These are phyloP conservation scores for Limanda limanda DNA, from an alignment of 2,113 vertebrate species.

Conservation along the genomic window DNA sequence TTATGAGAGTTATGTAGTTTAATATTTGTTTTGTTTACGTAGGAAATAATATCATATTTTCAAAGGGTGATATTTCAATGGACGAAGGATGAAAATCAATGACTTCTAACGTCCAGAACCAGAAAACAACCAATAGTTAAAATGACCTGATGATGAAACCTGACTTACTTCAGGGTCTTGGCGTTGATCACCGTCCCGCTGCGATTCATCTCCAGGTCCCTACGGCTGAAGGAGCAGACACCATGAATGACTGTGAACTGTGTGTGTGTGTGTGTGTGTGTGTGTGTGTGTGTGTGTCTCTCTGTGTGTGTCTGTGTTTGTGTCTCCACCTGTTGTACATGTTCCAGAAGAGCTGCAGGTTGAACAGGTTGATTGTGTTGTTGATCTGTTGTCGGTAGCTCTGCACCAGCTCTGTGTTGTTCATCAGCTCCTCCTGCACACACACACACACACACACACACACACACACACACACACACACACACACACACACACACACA, in stretches of 20 bases:
- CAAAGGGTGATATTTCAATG: too few relatives aligned
- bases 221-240: slow-evolving; percentile 82
- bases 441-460: background rate
- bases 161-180: slow-evolving; percentile 92
- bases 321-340: slow-evolving; percentile 94
- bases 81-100: too few relatives aligned
- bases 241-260: background rate
- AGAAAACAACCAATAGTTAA: too few relatives aligned
- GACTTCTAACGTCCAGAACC: too few relatives aligned
- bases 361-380: slow-evolving; percentile 94
- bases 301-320: slow-evolving; percentile 12
- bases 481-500: slow-evolving; percentile 13
- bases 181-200: slow-evolving; percentile 91
- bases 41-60: too few relatives aligned
- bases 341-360: slow-evolving; percentile 99
- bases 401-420: slow-evolving; percentile 95
- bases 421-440: slow-evolving; percentile 93
- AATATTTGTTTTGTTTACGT: too few relatives aligned
- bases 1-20: too few relatives aligned
- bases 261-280: slow-evolving; percentile 5
- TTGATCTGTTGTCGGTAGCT: slow-evolving; percentile 95
- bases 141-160: background rate
- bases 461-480: background rate
- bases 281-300: slow-evolving; percentile 8
- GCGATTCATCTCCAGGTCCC: slow-evolving; percentile 96